A percentile compares a stretch with the other conserved stretches of the same genome.
These are phyloP conservation scores for Stichodactyla mertensii DNA, from an alignment of 64 coral and sea anemone genomes.

Conservation along the genomic window DNA sequence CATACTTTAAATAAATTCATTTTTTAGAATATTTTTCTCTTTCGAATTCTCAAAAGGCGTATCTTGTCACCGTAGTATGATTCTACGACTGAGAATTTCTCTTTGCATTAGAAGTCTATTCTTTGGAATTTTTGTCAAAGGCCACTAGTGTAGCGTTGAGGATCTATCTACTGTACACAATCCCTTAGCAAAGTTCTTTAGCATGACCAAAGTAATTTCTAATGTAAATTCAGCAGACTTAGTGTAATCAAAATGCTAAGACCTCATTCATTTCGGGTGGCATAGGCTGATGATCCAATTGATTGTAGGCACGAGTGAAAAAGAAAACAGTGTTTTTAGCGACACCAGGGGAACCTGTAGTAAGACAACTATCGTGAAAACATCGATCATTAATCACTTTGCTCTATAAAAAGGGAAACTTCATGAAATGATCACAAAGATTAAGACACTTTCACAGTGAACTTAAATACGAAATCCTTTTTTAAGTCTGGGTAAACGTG, in stretches of 20 bases:
- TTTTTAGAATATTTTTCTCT: not conserved
- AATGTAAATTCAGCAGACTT: slow-evolving; percentile 36
- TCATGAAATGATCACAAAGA: slow-evolving; percentile 8
- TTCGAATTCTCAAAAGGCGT: not conserved
- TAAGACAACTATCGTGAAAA: not conserved
- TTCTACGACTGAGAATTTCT: not conserved
- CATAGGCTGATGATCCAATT: slow-evolving; percentile 17
- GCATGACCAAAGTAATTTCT: slow-evolving; percentile 30
- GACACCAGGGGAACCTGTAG: not conserved
- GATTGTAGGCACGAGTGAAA: slow-evolving; percentile 22
- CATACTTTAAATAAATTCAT: slow-evolving; percentile 9
- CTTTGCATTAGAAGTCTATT: not conserved
- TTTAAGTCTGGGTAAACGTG: slow-evolving; percentile 6
- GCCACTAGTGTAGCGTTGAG: not conserved
- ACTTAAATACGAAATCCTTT: slow-evolving; percentile 7
- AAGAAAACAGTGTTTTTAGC: slow-evolving; percentile 14
- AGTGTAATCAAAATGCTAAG: slow-evolving; percentile 25
- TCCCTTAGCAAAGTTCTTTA: slow-evolving; percentile 3
- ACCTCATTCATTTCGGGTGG: slow-evolving; percentile 11
- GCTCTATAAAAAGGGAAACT: slow-evolving; percentile 15
- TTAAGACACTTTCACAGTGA: slow-evolving; percentile 13
- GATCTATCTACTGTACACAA: slow-evolving; percentile 2
- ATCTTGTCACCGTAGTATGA: not conserved
- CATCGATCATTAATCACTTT: slow-evolving; percentile 25
- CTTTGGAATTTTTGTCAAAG: not conserved